phyloP scores from a whole-genome alignment of 2,113 vertebrate genomes.

The Scortum barcoo region DNA sequence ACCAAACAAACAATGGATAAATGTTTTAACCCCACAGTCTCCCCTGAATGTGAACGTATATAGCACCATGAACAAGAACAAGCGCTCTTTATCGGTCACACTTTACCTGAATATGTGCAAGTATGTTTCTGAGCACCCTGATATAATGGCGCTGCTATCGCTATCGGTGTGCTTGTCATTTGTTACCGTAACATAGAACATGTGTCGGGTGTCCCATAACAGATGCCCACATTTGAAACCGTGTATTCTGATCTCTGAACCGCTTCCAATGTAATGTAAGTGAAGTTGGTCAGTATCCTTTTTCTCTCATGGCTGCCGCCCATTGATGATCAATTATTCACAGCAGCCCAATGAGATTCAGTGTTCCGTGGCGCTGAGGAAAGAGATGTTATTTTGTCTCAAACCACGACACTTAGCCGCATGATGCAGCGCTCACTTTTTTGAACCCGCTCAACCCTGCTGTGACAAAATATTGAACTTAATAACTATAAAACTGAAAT shows the following conservation, averaged over 20 bases:
- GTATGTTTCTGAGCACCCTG: not conserved
- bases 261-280: conserved; percentile 60
- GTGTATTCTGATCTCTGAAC: conserved; percentile 61
- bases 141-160: conserved; percentile 1
- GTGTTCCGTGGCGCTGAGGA: conserved; percentile 30
- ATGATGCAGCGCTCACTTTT: conserved; percentile 20
- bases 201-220: conserved; percentile 43
- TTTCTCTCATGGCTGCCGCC: conserved; percentile 48
- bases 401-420: conserved; percentile 27
- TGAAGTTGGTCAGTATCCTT: conserved; percentile 55
- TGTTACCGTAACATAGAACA: conserved; percentile 55
- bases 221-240: conserved; percentile 46
- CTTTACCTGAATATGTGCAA: not conserved
- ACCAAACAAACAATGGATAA: not conserved
- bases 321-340: conserved; percentile 76
- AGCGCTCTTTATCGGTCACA: not conserved
- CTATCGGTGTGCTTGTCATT: not conserved
- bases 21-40: not conserved
- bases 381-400: conserved; percentile 45
- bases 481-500: not conserved
- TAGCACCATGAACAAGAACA: not conserved
- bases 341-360: conserved; percentile 46
- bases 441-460: not conserved
- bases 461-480: not conserved
- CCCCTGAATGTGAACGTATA: not conserved